Percentiles rank a stretch among this genome's conserved stretches.
These are phyloP conservation scores for Actinia equina DNA, from an alignment of 64 coral and sea anemone species.

Conservation along the genomic window DNA sequence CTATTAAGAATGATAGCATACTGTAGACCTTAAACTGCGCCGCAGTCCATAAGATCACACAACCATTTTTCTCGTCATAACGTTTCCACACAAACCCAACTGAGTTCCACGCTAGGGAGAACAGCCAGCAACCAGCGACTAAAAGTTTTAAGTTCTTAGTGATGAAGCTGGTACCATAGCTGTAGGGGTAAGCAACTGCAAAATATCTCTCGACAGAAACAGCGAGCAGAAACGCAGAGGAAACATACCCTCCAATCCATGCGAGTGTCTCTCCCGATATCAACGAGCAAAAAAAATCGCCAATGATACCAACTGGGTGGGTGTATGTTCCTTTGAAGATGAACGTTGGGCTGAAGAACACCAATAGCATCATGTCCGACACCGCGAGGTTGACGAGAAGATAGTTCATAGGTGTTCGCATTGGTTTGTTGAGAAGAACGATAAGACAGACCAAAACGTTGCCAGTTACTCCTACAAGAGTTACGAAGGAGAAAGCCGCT, in stretches of 20 bases:
- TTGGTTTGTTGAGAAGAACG: slow-evolving; percentile 1
- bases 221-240: background rate
- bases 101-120: background rate
- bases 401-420: slow-evolving; percentile 29
- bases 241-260: background rate
- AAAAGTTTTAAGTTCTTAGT: background rate
- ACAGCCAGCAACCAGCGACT: background rate
- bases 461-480: slow-evolving; percentile 8
- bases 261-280: background rate
- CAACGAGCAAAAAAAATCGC: background rate
- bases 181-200: background rate
- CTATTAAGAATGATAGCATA: background rate
- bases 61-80: slow-evolving; percentile 8
- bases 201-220: slow-evolving; percentile 29
- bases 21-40: slow-evolving; percentile 28
- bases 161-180: background rate
- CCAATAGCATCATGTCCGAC: background rate
- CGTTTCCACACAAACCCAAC: slow-evolving; percentile 17
- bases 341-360: background rate
- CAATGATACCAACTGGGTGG: background rate
- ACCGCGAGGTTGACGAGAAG: slow-evolving; percentile 25
- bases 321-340: background rate
- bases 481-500: slow-evolving; percentile 20
- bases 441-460: slow-evolving; percentile 42
- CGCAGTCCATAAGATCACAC: slow-evolving; percentile 15